Percentiles rank a stretch among this genome's conserved stretches.
These are phyloP conservation scores for Eclectus roratus DNA, from an alignment of 2,113 vertebrate genomes.

Conservation along the genomic window DNA sequence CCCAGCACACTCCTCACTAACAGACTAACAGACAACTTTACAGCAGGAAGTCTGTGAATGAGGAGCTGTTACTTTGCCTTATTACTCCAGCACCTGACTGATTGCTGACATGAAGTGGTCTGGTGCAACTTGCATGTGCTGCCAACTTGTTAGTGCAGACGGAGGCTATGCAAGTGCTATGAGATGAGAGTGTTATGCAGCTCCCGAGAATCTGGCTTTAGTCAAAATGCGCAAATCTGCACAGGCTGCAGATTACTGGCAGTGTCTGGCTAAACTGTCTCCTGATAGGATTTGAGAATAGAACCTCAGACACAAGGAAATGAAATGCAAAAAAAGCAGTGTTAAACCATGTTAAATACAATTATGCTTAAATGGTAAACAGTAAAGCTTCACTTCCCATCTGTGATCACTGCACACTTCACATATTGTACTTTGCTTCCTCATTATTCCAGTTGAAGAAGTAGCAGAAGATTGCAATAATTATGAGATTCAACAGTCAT, in stretches of 20 bases:
- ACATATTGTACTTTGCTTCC: not conserved
- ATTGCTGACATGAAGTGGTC: not conserved
- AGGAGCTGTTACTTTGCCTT: not conserved
- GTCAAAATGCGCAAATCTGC: not conserved
- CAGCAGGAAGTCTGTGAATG: not conserved
- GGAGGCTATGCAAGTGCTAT: too few relatives aligned
- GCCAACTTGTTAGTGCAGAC: not conserved
- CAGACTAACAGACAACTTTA: fast-evolving
- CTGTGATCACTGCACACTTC: not conserved
- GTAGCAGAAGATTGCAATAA: not conserved
- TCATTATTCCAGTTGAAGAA: not conserved
- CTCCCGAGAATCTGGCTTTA: not conserved
- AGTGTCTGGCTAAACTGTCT: not conserved
- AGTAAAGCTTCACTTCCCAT: not conserved
- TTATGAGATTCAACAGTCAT: not conserved
- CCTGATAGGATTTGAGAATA: not conserved
- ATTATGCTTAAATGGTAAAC: not conserved
- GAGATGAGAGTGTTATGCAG: not conserved
- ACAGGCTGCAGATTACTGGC: not conserved
- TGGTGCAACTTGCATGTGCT: not conserved
- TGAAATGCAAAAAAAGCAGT: not conserved
- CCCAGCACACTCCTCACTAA: not conserved
- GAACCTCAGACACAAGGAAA: not conserved
- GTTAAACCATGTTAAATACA: not conserved
- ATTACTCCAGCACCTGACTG: not conserved